phyloP scores from a whole-genome alignment of 1,140 invertebrate species.

The Planococcus citri region DNA sequence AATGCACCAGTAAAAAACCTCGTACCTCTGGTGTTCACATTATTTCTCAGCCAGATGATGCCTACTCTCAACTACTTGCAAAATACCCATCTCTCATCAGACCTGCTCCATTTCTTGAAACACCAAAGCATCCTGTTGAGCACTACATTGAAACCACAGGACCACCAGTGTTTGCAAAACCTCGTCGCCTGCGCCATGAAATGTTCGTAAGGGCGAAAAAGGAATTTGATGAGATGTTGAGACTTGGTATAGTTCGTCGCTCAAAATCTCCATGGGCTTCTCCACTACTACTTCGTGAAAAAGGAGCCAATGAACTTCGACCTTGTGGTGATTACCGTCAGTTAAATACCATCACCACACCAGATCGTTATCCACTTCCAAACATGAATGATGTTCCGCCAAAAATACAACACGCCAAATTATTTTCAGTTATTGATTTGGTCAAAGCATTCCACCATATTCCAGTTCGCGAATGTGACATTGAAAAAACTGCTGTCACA shows the following conservation, averaged over 20 bases:
- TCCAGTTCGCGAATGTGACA: constrained; percentile 30
- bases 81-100: too few relatives aligned
- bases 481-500: constrained; percentile 33
- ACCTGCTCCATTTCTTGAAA: not conserved
- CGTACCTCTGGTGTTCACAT: too few relatives aligned
- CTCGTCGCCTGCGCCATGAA: not conserved
- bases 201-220: not conserved
- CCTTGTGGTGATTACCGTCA: constrained; percentile 36
- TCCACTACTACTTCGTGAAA: constrained; percentile 35
- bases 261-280: constrained; percentile 36
- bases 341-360: constrained; percentile 33
- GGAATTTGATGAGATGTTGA: constrained; percentile 23
- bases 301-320: constrained; percentile 29
- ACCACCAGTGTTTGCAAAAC: not conserved
- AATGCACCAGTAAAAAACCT: too few relatives aligned
- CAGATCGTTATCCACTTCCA: constrained; percentile 34
- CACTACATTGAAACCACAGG: constrained; percentile 13
- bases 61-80: too few relatives aligned
- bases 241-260: constrained; percentile 31
- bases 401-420: constrained; percentile 31
- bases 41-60: too few relatives aligned
- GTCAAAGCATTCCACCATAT: constrained; percentile 38
- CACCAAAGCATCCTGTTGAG: not conserved
- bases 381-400: constrained; percentile 31
- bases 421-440: constrained; percentile 39